These are phyloP conservation scores for Chelonia mydas DNA, from an alignment of 2,797 vertebrate species.

Conservation along the genomic window DNA sequence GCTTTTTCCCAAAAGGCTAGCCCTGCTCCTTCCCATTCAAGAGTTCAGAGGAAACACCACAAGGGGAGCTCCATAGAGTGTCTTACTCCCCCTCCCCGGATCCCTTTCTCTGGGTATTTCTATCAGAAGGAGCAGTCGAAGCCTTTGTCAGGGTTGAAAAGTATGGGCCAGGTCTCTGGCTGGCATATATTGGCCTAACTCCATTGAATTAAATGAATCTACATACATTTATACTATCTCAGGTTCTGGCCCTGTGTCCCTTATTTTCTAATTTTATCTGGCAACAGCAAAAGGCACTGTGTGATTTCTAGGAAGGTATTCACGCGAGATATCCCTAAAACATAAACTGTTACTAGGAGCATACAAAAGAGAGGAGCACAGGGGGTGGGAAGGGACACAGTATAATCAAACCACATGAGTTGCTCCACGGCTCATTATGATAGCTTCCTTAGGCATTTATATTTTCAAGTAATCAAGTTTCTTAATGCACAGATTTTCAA, in stretches of 20 bases:
- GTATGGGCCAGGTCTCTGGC: neutral
- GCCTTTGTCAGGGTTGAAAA: neutral
- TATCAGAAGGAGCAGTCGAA: neutral
- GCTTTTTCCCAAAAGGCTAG: neutral
- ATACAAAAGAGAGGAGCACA: neutral
- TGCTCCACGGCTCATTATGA: rapidly evolving
- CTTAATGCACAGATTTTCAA: neutral
- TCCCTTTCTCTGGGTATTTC: neutral
- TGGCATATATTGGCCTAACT: neutral
- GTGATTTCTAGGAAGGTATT: neutral
- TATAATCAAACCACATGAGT: neutral
- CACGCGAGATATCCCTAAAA: neutral
- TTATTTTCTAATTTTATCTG: neutral
- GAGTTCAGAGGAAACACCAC: neutral
- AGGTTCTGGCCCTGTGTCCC: neutral
- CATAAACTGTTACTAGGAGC: neutral
- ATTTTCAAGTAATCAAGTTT: neutral
- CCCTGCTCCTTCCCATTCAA: neutral
- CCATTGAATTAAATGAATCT: neutral
- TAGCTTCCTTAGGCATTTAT: rapidly evolving
- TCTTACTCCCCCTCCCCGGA: too few species aligned
- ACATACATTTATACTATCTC: neutral
- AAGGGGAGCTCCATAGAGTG: neutral
- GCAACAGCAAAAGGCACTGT: neutral
- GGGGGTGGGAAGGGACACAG: neutral